Evolutionary conservation across 1,140 invertebrate species (phyloP), one percentile per base, ranked within the genome.

Genomic region (Rhopalosiphum padi): DNA sequence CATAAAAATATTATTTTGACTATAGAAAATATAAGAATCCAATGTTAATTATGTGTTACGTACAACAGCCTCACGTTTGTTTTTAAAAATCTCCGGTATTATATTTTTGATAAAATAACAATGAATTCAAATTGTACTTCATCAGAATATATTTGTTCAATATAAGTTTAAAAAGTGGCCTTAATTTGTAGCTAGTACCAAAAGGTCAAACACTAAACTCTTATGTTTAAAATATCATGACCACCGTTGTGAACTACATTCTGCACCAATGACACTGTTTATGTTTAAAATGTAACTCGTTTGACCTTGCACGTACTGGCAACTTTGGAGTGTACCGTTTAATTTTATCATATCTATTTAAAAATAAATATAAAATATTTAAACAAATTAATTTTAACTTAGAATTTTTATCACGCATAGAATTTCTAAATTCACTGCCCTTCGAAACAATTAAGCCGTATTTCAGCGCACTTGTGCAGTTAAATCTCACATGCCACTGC

Each of bases 1-100:
- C 48, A 83, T 86, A 37, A 92, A 51, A 53, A 92, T 53, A 93
- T 93, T 83, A 41, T 86, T 83, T 92, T 92, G 68, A 92, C 77
- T 35, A 92, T 83, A 83, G 91, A 92, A 92, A 92, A 92, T 92
- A 92, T 92, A 92, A 92, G 35, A 83, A 92, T 92, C n/a, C 91
- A 92, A 92, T 92, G 91, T 92, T 92, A 92, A 82, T 35, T 35
- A 83, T 91, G 43, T 92, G 30, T 83, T 83, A 83, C 77, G 15
- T 82, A 82, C n/a, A 35, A 82, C 43, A 83, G 41, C 23, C 87
- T 89, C 48, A 35, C 22, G 25, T 53, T 89, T 89, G 87, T 25
- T 89, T 55, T 35, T 23, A 41, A 55, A 25, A 55, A 25, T 55
- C 11, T 89, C 22, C n/a, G 35, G n/a, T 55, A 53, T 43, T 35